Conservation (phyloP, 1,140 invertebrate species). For the Lordiphosa clarofinis region DNA sequence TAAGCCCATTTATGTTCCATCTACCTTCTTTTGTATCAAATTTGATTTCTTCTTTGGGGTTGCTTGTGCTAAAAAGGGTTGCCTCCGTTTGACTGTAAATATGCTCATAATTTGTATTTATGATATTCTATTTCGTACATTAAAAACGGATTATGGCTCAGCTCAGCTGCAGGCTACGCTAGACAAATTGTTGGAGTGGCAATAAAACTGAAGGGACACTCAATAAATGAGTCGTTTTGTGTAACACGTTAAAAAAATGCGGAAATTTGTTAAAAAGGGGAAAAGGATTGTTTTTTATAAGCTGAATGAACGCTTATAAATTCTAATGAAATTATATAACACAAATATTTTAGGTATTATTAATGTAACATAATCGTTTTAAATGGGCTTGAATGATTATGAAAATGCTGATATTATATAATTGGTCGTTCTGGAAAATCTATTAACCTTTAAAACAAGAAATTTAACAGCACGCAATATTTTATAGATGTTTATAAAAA, state of each 20-base stretch:
- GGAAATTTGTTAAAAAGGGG: neutral
- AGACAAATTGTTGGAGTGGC: slow-evolving; percentile 22
- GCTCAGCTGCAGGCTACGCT: slow-evolving; percentile 23
- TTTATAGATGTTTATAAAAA: no score
- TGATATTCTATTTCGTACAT: slow-evolving; percentile 1
- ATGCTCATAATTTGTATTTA: slow-evolving; percentile 12
- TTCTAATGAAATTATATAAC: slow-evolving; percentile 2
- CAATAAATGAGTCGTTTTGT: slow-evolving; percentile 19
- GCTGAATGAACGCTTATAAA: neutral
- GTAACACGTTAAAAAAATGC: neutral
- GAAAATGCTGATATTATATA: no score
- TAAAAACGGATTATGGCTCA: slow-evolving; percentile 36
- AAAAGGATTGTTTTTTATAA: slow-evolving; percentile 3
- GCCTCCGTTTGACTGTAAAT: slow-evolving; percentile 6
- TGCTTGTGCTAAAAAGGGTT: slow-evolving; percentile 44
- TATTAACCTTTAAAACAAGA: no score
- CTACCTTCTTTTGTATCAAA: slow-evolving; percentile 24
- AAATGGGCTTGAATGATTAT: slow-evolving; percentile 3
- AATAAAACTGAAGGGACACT: slow-evolving; percentile 19
- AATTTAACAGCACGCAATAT: no score
- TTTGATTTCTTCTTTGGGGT: slow-evolving; percentile 40
- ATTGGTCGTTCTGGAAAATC: no score
- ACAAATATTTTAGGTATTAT: slow-evolving; percentile 11
- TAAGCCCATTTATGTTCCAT: slow-evolving; percentile 42
- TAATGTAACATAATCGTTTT: neutral